A percentile compares a stretch with the other conserved stretches of the same genome.
Conservation (phyloP, 2,113 vertebrate species). For the Notiomystis cincta region DNA sequence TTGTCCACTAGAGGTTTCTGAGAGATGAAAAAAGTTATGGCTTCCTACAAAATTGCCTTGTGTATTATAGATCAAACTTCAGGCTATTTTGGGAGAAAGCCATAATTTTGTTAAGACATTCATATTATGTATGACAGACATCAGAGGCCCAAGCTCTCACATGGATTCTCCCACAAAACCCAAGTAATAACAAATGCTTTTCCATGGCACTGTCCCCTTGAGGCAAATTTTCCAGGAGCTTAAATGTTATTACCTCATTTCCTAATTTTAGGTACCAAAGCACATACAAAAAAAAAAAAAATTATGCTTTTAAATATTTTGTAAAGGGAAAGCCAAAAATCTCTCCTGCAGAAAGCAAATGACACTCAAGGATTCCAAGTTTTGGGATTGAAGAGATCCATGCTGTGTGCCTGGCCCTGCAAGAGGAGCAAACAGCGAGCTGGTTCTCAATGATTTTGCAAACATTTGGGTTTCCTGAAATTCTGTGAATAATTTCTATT, state of each 20-base stretch:
- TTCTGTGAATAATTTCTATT: background rate
- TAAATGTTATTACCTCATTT: background rate
- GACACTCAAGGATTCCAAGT: background rate
- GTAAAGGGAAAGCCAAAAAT: background rate
- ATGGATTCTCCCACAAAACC: background rate
- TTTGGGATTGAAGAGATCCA: background rate
- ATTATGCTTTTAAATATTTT: background rate
- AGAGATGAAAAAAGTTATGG: background rate
- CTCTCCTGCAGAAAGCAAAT: background rate
- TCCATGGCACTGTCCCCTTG: background rate
- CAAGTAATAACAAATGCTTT: background rate
- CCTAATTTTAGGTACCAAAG: background rate
- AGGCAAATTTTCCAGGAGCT: background rate
- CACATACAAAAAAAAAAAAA: background rate
- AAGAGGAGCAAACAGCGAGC: background rate
- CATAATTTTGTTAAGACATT: background rate
- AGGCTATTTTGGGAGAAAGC: background rate
- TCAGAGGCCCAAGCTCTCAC: background rate
- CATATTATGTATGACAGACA: background rate
- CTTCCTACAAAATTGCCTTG: background rate
- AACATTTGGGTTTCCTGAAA: background rate
- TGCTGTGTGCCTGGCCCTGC: background rate
- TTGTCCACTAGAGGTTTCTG: background rate
- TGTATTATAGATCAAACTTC: background rate
- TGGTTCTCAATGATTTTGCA: background rate